Conservation (phyloP, 2,113 vertebrate species). For the Tamias sibiricus region DNA sequence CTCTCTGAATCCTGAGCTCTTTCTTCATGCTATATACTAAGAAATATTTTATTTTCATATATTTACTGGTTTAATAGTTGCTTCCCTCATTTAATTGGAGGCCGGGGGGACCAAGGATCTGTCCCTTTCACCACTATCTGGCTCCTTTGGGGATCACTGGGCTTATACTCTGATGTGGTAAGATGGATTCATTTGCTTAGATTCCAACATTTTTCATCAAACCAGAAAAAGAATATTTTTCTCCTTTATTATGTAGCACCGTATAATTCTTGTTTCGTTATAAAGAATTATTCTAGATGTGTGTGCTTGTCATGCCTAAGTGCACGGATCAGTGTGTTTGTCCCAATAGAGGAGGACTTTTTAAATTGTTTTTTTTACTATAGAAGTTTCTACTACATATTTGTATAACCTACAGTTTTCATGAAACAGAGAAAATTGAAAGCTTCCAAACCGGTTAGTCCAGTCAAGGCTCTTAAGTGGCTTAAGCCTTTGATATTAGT, state of each 20-base stretch:
- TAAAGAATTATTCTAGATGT: neutral
- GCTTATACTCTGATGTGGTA: neutral
- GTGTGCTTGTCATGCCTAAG: neutral
- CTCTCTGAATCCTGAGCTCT: neutral
- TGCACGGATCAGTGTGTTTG: neutral
- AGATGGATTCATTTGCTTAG: neutral
- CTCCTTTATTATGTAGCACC: neutral
- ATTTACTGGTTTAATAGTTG: neutral
- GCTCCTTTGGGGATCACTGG: neutral
- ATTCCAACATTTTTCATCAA: neutral
- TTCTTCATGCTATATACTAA: neutral
- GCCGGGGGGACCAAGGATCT: neutral
- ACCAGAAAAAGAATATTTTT: neutral
- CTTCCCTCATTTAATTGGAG: neutral
- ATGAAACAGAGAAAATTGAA: neutral
- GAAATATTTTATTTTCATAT: neutral
- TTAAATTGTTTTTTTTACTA: neutral
- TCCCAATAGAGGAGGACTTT: neutral
- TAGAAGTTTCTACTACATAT: neutral
- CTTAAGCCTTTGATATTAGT: conserved; percentile 63
- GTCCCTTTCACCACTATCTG: neutral
- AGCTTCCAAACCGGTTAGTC: conserved; percentile 67
- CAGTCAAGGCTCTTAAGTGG: conserved; percentile 37
- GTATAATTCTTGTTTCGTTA: neutral
- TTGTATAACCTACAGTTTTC: neutral